Evolutionary conservation across 2,797 vertebrate genomes (phyloP).

Genomic region (Uromys caudimaculatus): DNA sequence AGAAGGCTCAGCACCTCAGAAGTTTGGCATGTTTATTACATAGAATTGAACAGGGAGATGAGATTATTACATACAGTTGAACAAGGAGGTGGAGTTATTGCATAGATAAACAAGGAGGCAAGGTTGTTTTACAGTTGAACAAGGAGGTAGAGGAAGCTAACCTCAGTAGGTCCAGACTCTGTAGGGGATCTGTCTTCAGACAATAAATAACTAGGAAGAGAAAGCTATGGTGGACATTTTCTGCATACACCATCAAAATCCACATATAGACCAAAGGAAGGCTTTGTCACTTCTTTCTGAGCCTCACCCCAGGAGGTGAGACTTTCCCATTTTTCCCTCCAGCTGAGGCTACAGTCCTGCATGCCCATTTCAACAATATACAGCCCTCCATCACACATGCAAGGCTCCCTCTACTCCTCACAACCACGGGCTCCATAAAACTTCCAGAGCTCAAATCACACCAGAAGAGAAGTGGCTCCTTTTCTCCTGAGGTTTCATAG

Average conservation of each 20-base stretch:
- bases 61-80: not conserved
- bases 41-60: not conserved
- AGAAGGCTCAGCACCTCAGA: not conserved
- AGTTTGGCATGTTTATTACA: not conserved
- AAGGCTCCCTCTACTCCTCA: not conserved
- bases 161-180: not conserved
- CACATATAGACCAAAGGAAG: not conserved
- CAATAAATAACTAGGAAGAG: not conserved
- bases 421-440: fast-evolving
- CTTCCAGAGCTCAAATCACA: not conserved
- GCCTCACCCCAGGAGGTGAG: not conserved
- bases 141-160: not conserved
- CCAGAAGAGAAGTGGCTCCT: not conserved
- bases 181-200: not conserved
- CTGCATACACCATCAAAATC: not conserved
- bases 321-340: not conserved
- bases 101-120: not conserved
- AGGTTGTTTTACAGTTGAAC: not conserved
- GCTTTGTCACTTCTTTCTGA: not conserved
- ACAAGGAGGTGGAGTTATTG: too few species aligned
- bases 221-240: not conserved
- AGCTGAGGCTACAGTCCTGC: not conserved
- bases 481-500: not conserved
- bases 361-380: not conserved
- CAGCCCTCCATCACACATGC: not conserved